Base-by-base conservation (phyloP, 2,888 invertebrate genomes). In the Limnephilus auricula region DNA sequence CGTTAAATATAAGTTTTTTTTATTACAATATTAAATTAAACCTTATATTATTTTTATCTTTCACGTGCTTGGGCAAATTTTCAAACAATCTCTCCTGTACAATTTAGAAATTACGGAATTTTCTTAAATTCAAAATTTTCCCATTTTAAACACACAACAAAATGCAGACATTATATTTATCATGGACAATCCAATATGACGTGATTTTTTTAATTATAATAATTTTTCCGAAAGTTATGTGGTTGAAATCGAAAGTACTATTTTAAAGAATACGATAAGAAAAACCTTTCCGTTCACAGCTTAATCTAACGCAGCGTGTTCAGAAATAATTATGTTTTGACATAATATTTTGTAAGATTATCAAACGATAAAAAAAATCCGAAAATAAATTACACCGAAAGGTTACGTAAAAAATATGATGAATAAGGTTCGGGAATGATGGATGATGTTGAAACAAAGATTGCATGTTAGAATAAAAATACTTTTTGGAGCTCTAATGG, bases 311-410 rank as follows among this genome's bases (percentile, higher is more conserved):
- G 2, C 65, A 65, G 65, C 65, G n/a, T 65, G 65, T 65, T 65
- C 65, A 65, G n/a, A 65, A 65, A 65, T 65, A 65, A 65, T 65
- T 65, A 65, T 9, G 65, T 65, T 65, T 65, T 65, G 65, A 65
- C 65, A 65, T 65, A 65, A 65, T n/a, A 65, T 65, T 65, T 65
- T 65, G 65, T 65, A 65, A 65, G 65, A 65, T 65, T 65, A 65
- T 25, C 65, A 65, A 65, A 65, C 65, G 65, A 25, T 25, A 65
- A 65, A 65, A 65, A 65, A n/a, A n/a, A 9, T 65, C 25, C 25
- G 65, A 65, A 65, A 65, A 65, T 65, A 65, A 65, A 65, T 65
- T 65, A 65, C 6, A 65, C 65, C 9, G 65, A 65, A 50, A 65
- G 65, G 65, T 65, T 65, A n/a, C 25, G 9, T 65, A 65, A 65